These are phyloP conservation scores for Rhamnusium bicolor DNA, from an alignment of 2,888 invertebrate genomes.

Conservation along the genomic window DNA sequence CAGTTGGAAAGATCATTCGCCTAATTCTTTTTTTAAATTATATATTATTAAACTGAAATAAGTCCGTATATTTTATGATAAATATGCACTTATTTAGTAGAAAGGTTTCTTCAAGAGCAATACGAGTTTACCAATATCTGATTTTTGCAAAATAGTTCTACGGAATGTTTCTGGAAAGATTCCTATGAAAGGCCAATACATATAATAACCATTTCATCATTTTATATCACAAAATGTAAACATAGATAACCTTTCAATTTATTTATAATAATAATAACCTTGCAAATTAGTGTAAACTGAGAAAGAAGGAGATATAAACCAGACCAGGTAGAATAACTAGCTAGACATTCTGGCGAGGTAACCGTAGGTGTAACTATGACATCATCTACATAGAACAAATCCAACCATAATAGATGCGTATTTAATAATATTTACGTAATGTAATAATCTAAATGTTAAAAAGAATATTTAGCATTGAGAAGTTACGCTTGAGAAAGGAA, in stretches of 20 bases:
- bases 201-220: not conserved
- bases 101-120: no score
- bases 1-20: no score
- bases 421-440: conserved; percentile 25
- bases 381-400: conserved; percentile 32
- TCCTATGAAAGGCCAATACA: no score
- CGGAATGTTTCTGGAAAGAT: no score
- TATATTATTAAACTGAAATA: no score
- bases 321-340: conserved; percentile 15
- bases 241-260: conserved; percentile 41
- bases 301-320: conserved; percentile 28
- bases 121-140: no score
- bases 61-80: no score
- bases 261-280: conserved; percentile 41
- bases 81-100: no score
- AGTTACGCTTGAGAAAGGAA: conserved; percentile 19
- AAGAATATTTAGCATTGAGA: conserved; percentile 22
- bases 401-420: not conserved
- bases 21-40: no score
- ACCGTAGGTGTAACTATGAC: conserved; percentile 46
- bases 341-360: conserved; percentile 44
- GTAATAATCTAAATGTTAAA: conserved; percentile 14
- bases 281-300: conserved; percentile 38
- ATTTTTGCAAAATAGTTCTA: no score
- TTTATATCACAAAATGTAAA: conserved; percentile 31